Evolutionary conservation across 2,888 invertebrate species (phyloP), one percentile per base, ranked within the genome.

Genomic region (Eurytoma adleriae): DNA sequence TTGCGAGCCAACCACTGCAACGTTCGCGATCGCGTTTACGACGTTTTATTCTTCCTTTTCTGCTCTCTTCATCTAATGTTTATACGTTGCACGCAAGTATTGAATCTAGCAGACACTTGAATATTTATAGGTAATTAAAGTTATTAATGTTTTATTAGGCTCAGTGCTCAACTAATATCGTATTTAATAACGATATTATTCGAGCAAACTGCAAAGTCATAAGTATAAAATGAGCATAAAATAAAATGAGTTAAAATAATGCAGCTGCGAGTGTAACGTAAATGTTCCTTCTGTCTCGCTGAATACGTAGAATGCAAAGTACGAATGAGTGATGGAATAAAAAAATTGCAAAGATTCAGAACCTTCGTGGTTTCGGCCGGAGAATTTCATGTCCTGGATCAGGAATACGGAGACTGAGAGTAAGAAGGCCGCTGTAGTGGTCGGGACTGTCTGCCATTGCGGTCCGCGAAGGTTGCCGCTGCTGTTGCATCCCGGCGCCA

Each of bases 361-460:
- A 96, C 96, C 96, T 94, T 90, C 96, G 93, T 13, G 96, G 96
- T 90, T 96, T 96, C 14, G 96, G 96, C 83, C 96, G 92, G 83
- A 96, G 93, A 88, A 96, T 96, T 91, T 96, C 96, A 91, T 96
- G 96, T 86, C 95, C 95, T 85, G 95, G 94, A 90, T 94, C 94
- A 71, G 94, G 93, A 86, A 94, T 94, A 88, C 94, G 94, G 79
- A 94, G 91, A 79, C 93, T 94, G 66, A 88, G 83, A 86, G 94
- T 93, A 80, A 94, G 90, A 50, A 94, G 94, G 82, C 93, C 93
- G 66, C 93, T 93, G 85, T 93, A 91, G 88, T 93, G 93, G 86
- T 93, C 93, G 57, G 87, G 85, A 7, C 87, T 86, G 68, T 85
- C 84, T 62, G 83, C 82, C 16, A 48, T 52, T 1, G 14, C 56